Evolutionary conservation across 2,797 vertebrate species (phyloP), one percentile per base, ranked within the genome.

Genomic region (Astyanax mexicanus): DNA sequence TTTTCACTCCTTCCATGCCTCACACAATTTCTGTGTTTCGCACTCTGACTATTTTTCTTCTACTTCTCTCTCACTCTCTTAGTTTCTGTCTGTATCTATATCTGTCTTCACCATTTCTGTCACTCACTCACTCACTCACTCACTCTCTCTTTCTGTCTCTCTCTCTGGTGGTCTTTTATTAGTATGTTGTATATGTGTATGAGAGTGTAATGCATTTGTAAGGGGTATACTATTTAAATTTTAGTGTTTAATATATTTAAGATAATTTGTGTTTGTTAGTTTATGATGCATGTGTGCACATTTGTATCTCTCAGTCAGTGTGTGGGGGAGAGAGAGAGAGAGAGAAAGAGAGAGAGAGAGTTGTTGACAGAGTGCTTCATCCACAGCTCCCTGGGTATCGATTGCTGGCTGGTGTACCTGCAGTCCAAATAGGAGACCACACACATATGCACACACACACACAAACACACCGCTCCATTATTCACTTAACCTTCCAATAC

Each of bases 361-460:
- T 19, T 42, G 55, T 55, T 83, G 75, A 80, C 27, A 61, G 19
- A 51, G 75, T 73, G 23, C 57, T 77, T 68, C 70, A 67, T 73
- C 57, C 70, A 42, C 25, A 71, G 57, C 58, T 67, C 47, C 32
- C 58, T 70, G 51, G 61, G 62, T 80, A 84, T 78, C n/a, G 80
- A 82, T 84, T 35, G 29, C 54, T 78, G 75, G 76, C 72, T 69
- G 52, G 8, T 44, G 38, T 62, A 69, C 69, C 62, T 64, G 76
- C 54, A 44, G 25, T 73, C 37, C 64, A 78, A 73, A 73, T 60
- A 61, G 58, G 12, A 71, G 13, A 61, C 8, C 72, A 55, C 42
- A 69, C 62, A 52, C 45, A 60, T 47, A 47, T 40, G 40, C 62
- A 75, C 25, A 42, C 52, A 74, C 42, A 72, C 38, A 80, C 25